Evolutionary conservation across 1,140 invertebrate genomes (phyloP), one percentile per base, ranked within the genome.

Genomic region (Saccostrea cuccullata): DNA sequence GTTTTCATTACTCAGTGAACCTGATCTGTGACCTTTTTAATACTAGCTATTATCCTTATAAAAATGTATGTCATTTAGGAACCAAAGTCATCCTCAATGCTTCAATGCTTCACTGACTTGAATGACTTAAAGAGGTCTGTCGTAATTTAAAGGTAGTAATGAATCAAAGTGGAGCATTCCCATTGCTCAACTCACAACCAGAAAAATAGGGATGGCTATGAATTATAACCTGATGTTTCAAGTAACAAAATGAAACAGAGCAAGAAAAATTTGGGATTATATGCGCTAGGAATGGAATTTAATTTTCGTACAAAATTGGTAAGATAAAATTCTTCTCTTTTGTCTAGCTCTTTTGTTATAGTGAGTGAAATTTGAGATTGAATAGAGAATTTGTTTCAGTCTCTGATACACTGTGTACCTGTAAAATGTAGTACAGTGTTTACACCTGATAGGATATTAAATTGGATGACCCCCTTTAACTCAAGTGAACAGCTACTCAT

Each of bases 171-270:
- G 23, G 30, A 36, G 26, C 15, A 30, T 36, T 77, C 30, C 30
- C 12, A 30, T 77, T 30, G 70, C 70, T 30, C 30, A 13, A 8
- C 26, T 30, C 26, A 30, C 30, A 26, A 23, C 26, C 13, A 13
- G 23, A 30, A 30, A 13, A 30, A 30, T 30, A 15, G 70, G 26
- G 23, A 77, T 77, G 26, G 70, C 15, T 36, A 26, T 26, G 70
- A 77, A 77, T 36, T 77, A 36, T 13, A 77, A 77, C 8, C 23
- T 9, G 3, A 12, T 23, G 26, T 77, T 17, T 77, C 9, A 4
- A 36, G 70, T 77, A 36, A 77, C 70, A 77, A 77, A 77, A 77
- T 77, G 70, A 77, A 77, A 77, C 26, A 5, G 15, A 77, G 70
- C 70, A 77, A 13, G 15, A 36, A 36, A 36, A 77, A 77, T 13